These are phyloP conservation scores for Monochamus alternatus DNA, from an alignment of 2,888 invertebrate species.

Conservation along the genomic window DNA sequence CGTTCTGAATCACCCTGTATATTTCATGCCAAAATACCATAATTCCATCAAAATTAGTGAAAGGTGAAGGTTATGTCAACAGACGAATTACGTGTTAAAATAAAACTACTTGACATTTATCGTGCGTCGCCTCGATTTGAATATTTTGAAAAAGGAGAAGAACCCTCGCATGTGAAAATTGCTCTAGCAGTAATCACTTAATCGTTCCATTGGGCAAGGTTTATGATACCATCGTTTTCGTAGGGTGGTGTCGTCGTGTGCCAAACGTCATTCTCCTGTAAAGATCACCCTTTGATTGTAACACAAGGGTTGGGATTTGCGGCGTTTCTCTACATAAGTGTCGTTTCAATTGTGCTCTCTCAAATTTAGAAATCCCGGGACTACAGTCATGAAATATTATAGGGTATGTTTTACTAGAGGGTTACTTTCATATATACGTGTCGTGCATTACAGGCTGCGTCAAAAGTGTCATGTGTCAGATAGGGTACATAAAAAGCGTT, in stretches of 20 bases:
- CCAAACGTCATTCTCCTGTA: constrained; percentile 21
- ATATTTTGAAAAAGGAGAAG: not conserved
- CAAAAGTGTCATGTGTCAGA: not conserved
- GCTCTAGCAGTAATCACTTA: not conserved
- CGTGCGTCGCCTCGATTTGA: not conserved
- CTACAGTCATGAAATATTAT: not conserved
- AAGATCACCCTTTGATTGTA: constrained; percentile 21
- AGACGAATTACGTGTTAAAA: no score
- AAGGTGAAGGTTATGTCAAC: no score
- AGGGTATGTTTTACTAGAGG: not conserved
- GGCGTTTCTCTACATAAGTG: constrained; percentile 29
- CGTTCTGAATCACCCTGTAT: no score
- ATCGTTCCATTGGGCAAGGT: constrained; percentile 4
- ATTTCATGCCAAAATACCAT: no score
- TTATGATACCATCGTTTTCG: constrained; percentile 18
- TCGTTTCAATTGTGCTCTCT: constrained; percentile 18
- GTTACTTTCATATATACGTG: not conserved
- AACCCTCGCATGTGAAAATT: not conserved
- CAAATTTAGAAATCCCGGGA: constrained; percentile 22
- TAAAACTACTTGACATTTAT: no score
- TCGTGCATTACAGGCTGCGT: not conserved
- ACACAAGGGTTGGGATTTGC: constrained; percentile 28
- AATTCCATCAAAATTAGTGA: no score
- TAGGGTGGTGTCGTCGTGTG: constrained; percentile 32
- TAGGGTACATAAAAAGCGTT: no score